Base-by-base conservation (phyloP, 1,140 invertebrate species). In the Pseudomyrmex flavicornis region DNA sequence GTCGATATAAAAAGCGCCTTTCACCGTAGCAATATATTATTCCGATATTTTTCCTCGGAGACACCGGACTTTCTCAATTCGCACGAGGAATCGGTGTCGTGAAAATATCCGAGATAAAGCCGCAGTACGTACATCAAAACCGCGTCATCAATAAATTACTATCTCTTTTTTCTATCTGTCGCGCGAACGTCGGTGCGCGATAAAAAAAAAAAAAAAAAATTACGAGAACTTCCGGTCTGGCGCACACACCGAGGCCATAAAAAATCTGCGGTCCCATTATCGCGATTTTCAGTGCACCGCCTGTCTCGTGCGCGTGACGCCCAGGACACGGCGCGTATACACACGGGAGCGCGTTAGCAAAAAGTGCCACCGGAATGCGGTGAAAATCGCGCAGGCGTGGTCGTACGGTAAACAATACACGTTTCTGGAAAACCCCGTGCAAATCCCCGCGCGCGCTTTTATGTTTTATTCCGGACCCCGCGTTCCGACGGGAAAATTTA, bases 401-500 rank as follows among this genome's bases (percentile, higher is more conserved):
- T 65, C 35, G 26, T 22, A 44, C 68, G 17, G 26, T 83, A 87
- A 85, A 83, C 83, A 85, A 87, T 88, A 74, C 87, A 66, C 65
- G 62, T 83, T 52, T 70, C 22, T 22, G 17, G 58, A 69, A 82
- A 83, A 82, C 26, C 20, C 17, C 17, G 79, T 74, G 66, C 56
- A 56, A 85, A 88, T 65, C 77, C 17, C 13, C 63, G 15, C 74
- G 58, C 17, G 48, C 62, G 52, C 50, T 61, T 87, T 79, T 83
- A 56, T 80, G 84, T 84, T 90, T 89, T 84, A 88, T 88, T 84
- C 77, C 59, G 22, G 1, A 17, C n/a, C 35, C 17, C 44, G 17
- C 59, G 63, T 85, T 79, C 77, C 54, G 46, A 46, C 84, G 73
- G 35, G 84, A 83, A 86, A 86, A 90, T 88, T 90, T 89, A 88